Percentiles rank a stretch among this genome's conserved stretches.
These are phyloP conservation scores for Drosophila fuyamai DNA, from an alignment of 1,140 invertebrate species.

Conservation along the genomic window DNA sequence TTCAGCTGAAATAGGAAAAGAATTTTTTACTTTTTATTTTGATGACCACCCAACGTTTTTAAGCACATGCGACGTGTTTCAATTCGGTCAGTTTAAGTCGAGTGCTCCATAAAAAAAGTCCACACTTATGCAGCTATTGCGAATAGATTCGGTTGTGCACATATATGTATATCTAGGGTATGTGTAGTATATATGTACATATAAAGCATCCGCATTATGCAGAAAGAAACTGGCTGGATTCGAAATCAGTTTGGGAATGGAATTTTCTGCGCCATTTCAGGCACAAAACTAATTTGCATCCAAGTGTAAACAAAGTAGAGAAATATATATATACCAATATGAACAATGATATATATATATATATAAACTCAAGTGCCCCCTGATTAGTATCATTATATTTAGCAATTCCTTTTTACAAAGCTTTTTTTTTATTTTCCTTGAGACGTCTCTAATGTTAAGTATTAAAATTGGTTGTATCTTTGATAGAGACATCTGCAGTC, in stretches of 20 bases:
- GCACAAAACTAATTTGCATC: slow-evolving; percentile 56
- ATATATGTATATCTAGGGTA: slow-evolving; percentile 7
- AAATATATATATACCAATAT: slow-evolving; percentile 8
- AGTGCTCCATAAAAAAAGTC: slow-evolving; percentile 57
- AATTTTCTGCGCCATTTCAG: slow-evolving; percentile 51
- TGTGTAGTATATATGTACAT: slow-evolving; percentile 9
- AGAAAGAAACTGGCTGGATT: slow-evolving; percentile 31
- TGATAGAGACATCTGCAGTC: slow-evolving; percentile 37
- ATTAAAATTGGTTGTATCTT: slow-evolving; percentile 24
- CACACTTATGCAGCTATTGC: slow-evolving; percentile 46
- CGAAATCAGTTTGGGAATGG: slow-evolving; percentile 31
- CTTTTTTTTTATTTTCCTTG: neutral
- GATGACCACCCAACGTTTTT: slow-evolving; percentile 7
- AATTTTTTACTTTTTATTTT: slow-evolving; percentile 26
- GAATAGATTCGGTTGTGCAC: slow-evolving; percentile 8
- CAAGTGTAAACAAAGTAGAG: slow-evolving; percentile 49
- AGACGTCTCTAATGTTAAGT: neutral
- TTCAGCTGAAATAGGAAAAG: slow-evolving; percentile 21
- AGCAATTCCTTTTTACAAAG: neutral
- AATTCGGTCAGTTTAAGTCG: slow-evolving; percentile 19
- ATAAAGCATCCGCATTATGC: slow-evolving; percentile 35
- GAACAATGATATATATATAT: neutral
- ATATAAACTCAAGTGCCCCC: slow-evolving; percentile 2
- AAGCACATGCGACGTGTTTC: slow-evolving; percentile 18
- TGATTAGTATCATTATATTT: slow-evolving; percentile 17